A percentile compares a stretch with the other conserved stretches of the same genome.
Evolutionary conservation across 2,888 invertebrate species (phyloP).

Genomic region (Nomada lathburiana): DNA sequence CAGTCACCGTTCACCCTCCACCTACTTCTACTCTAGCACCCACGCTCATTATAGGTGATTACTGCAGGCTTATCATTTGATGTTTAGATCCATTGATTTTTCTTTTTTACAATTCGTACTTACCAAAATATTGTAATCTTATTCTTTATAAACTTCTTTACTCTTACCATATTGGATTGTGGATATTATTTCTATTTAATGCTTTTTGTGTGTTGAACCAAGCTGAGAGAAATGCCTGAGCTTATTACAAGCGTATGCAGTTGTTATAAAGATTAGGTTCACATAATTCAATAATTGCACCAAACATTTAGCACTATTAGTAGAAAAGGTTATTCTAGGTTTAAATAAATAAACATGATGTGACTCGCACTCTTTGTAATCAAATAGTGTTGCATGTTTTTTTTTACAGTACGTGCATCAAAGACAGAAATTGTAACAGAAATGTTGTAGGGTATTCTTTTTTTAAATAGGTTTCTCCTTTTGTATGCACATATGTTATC

Average conservation of each 20-base stretch:
- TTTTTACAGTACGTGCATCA: not conserved
- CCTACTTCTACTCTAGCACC: conserved; percentile 83
- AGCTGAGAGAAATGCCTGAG: conserved; percentile 12
- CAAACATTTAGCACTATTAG: conserved; percentile 9
- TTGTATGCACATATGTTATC: not conserved
- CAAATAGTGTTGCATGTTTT: conserved; percentile 29
- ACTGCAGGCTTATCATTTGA: conserved; percentile 74
- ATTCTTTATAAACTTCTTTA: not conserved
- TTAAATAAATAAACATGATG: conserved; percentile 12
- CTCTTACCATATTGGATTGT: not conserved
- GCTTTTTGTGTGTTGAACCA: conserved; percentile 23
- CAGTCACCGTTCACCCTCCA: conserved; percentile 83
- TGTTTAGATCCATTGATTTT: conserved; percentile 58
- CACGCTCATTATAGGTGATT: conserved; percentile 84
- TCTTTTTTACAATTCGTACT: conserved; percentile 12
- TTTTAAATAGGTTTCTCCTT: not conserved
- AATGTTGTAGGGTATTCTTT: not conserved
- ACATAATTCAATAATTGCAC: conserved; percentile 1
- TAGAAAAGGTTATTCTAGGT: conserved; percentile 1
- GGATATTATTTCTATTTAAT: conserved; percentile 3
- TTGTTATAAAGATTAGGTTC: conserved; percentile 12
- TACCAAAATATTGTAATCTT: conserved; percentile 4
- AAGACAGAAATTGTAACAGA: not conserved
- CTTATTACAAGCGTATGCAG: conserved; percentile 9
- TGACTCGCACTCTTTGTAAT: not conserved